A percentile compares a stretch with the other conserved stretches of the same genome.
Evolutionary conservation across 1,140 invertebrate species (phyloP).

Genomic region (Chironomus striatipennis): DNA sequence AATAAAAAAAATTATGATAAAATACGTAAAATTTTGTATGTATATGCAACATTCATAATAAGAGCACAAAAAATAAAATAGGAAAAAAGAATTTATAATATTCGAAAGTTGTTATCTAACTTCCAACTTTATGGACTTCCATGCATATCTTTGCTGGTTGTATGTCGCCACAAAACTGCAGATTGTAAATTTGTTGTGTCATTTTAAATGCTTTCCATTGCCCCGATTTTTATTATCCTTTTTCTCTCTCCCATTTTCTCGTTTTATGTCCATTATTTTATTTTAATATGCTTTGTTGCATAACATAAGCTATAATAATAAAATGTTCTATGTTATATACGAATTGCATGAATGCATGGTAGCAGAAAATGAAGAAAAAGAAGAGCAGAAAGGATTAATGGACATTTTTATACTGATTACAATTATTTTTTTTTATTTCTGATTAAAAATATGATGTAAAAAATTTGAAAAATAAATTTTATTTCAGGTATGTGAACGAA

Average conservation of each 20-base stretch:
- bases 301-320: not conserved
- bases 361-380: not conserved
- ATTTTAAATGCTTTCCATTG: constrained; percentile 3
- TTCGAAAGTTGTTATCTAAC: constrained; percentile 13
- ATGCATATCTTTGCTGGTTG: not conserved
- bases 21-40: too few relatives aligned
- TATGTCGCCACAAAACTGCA: constrained; percentile 6
- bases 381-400: too few relatives aligned
- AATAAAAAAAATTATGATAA: too few relatives aligned
- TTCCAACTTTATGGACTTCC: not conserved
- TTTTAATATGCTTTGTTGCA: not conserved
- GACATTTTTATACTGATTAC: too few relatives aligned
- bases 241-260: not conserved
- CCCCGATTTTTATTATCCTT: not conserved
- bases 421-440: too few relatives aligned
- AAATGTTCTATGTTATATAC: too few relatives aligned
- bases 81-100: not conserved
- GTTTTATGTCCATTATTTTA: too few relatives aligned
- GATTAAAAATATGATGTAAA: too few relatives aligned
- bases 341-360: too few relatives aligned
- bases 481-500: too few relatives aligned
- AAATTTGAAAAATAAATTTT: too few relatives aligned
- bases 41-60: not conserved
- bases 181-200: constrained; percentile 8
- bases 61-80: not conserved